These are phyloP conservation scores for Chymomyza amoena DNA, from an alignment of 2,888 invertebrate genomes.

Conservation along the genomic window DNA sequence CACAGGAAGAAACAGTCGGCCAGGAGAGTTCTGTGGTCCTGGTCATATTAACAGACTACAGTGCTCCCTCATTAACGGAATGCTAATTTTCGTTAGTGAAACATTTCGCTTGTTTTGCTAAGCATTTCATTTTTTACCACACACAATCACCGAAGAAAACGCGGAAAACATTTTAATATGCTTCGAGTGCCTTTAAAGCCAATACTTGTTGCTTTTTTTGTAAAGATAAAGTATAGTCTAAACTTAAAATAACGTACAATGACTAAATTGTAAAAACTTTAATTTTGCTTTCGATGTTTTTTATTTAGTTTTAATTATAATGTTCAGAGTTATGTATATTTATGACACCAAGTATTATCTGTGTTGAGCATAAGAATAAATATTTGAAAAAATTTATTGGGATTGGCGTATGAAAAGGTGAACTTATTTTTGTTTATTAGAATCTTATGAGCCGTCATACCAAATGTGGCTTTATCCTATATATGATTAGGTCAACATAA, in stretches of 20 bases:
- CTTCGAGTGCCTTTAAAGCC: constrained; percentile 10
- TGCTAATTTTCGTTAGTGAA: neutral
- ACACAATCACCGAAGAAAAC: neutral
- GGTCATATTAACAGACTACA: constrained; percentile 66
- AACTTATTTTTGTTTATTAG: no score
- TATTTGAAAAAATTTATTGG: neutral
- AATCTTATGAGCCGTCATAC: no score
- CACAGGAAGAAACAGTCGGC: neutral
- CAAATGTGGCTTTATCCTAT: no score
- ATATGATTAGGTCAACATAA: no score
- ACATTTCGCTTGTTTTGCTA: neutral
- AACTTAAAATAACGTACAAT: neutral
- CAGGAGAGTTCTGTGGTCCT: constrained; percentile 62
- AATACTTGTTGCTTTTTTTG: constrained; percentile 6
- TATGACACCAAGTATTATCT: constrained; percentile 17
- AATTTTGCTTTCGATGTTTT: constrained; percentile 38
- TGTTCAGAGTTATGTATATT: neutral
- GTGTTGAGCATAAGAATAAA: constrained; percentile 14
- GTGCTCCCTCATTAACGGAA: constrained; percentile 43
- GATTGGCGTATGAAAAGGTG: no score
- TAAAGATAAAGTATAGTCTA: neutral
- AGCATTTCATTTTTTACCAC: neutral
- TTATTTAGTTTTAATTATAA: constrained; percentile 51
- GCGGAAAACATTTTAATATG: neutral
- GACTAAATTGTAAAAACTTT: constrained; percentile 34